A percentile compares a stretch with the other conserved stretches of the same genome.
Conservation (phyloP, 2,113 vertebrate species). For the Scatophagus argus region DNA sequence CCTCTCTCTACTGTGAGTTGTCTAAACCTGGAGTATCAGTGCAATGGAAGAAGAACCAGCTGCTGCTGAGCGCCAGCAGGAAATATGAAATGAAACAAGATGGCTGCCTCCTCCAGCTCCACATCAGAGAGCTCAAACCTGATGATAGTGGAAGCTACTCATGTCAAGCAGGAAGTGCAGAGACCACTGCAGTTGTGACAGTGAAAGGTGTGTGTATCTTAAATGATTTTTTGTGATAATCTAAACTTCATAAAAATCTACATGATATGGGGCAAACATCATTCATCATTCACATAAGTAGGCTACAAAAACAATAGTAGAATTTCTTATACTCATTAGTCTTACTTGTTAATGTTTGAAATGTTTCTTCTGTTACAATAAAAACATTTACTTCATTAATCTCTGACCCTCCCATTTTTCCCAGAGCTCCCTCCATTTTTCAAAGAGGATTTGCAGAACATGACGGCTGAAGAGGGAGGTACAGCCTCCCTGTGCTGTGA, state of each 20-base stretch:
- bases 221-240: background rate
- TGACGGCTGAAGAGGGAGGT: slow-evolving; percentile 47
- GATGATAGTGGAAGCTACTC: slow-evolving; percentile 73
- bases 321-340: background rate
- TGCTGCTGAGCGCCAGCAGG: slow-evolving; percentile 68
- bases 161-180: slow-evolving; percentile 51
- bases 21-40: slow-evolving; percentile 70
- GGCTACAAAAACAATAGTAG: background rate
- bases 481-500: slow-evolving; percentile 59
- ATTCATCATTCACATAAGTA: background rate
- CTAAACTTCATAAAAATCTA: background rate
- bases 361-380: background rate
- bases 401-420: background rate
- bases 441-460: slow-evolving; percentile 29
- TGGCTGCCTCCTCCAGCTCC: slow-evolving; percentile 61
- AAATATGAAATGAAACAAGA: slow-evolving; percentile 81
- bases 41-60: slow-evolving; percentile 75
- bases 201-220: slow-evolving; percentile 85
- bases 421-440: slow-evolving; percentile 65
- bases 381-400: background rate
- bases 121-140: slow-evolving; percentile 64
- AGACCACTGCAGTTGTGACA: slow-evolving; percentile 52
- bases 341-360: background rate
- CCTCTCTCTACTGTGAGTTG: slow-evolving; percentile 69
- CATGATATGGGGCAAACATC: background rate